These are phyloP conservation scores for Chouioia cunea DNA, from an alignment of 2,888 invertebrate genomes.

Conservation along the genomic window DNA sequence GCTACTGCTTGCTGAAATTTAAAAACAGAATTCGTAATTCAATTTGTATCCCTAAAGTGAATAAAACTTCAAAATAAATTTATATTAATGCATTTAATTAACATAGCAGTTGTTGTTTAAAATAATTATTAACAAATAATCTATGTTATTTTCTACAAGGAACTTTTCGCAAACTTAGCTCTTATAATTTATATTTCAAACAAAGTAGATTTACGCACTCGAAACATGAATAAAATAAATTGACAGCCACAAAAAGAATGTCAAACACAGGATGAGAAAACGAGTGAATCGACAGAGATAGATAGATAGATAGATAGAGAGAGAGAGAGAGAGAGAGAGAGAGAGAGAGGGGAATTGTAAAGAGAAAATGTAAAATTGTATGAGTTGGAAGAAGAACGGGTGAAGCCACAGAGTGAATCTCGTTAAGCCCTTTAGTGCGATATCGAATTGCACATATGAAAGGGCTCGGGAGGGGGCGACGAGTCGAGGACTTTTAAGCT, in stretches of 20 bases:
- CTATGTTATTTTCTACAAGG: too few relatives aligned
- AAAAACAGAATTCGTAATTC: too few relatives aligned
- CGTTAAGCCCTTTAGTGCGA: constrained; percentile 39
- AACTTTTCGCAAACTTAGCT: too few relatives aligned
- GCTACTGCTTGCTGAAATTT: neutral
- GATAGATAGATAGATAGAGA: neutral
- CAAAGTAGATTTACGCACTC: too few relatives aligned
- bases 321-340: constrained; percentile 8
- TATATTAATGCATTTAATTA: too few relatives aligned
- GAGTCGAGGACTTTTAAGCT: constrained; percentile 35
- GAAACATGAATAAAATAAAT: too few relatives aligned
- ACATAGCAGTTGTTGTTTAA: too few relatives aligned
- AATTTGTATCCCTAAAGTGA: too few relatives aligned
- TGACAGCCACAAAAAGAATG: too few relatives aligned
- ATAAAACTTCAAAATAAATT: too few relatives aligned
- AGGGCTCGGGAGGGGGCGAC: constrained; percentile 10
- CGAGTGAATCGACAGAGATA: neutral
- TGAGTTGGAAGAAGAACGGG: neutral
- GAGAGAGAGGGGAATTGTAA: neutral
- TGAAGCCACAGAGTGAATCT: constrained; percentile 45
- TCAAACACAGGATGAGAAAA: neutral
- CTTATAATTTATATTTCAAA: too few relatives aligned
- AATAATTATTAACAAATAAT: too few relatives aligned
- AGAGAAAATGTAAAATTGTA: constrained; percentile 18
- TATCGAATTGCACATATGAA: constrained; percentile 40